Percentiles rank a stretch among this genome's conserved stretches.
Evolutionary conservation across 2,888 invertebrate genomes (phyloP).

Genomic region (Pachydiplax longipennis): DNA sequence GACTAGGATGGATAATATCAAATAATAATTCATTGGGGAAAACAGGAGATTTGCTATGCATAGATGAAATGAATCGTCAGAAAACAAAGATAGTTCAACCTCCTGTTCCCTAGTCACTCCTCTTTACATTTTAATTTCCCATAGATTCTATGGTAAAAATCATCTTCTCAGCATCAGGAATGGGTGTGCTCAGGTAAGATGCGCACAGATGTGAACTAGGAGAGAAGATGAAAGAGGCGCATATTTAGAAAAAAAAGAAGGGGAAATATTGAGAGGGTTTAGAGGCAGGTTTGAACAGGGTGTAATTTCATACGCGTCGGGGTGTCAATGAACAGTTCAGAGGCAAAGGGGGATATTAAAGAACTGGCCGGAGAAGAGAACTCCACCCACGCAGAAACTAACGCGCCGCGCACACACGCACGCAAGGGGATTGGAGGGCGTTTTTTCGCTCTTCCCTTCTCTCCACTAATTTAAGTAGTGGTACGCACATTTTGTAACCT

Average conservation of each 20-base stretch:
- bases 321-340: conserved; percentile 40
- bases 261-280: not conserved
- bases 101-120: no score
- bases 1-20: no score
- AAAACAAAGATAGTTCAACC: no score
- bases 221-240: not conserved
- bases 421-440: not conserved
- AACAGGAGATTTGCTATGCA: no score
- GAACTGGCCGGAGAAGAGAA: not conserved
- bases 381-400: conserved; percentile 26
- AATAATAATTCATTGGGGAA: no score
- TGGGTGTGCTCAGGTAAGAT: not conserved
- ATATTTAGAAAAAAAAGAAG: not conserved
- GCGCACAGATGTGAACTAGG: not conserved
- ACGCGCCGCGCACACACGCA: not conserved
- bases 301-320: conserved; percentile 40
- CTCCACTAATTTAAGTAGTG: not conserved
- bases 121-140: no score
- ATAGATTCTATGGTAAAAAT: no score
- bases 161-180: not conserved
- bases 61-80: no score
- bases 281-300: conserved; percentile 4
- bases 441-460: not conserved
- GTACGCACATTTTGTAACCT: not conserved
- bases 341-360: conserved; percentile 10